Conservation (phyloP, 1,140 invertebrate genomes). For the Bicyclus anynana region DNA sequence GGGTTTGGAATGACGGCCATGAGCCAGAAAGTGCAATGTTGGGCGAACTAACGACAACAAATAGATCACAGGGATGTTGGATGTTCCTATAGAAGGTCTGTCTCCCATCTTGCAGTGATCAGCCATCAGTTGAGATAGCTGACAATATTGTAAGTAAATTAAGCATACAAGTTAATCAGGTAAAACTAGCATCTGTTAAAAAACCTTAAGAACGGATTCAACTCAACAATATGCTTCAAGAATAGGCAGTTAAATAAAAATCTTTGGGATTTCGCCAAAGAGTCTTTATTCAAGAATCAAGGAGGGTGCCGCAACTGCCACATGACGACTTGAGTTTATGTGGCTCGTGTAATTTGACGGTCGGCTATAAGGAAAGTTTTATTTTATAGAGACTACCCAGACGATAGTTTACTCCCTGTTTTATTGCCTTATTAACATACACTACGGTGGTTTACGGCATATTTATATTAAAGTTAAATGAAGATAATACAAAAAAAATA, state of each 20-base stretch:
- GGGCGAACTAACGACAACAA: too few relatives aligned
- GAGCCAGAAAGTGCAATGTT: too few relatives aligned
- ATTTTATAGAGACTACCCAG: conserved; percentile 30
- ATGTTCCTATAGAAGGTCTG: too few relatives aligned
- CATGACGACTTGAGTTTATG: conserved; percentile 36
- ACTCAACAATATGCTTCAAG: background rate
- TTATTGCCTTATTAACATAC: conserved; percentile 34
- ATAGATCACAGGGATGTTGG: too few relatives aligned
- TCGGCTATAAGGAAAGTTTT: conserved; percentile 36
- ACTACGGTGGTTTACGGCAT: conserved; percentile 7
- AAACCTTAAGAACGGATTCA: background rate
- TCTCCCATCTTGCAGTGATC: too few relatives aligned
- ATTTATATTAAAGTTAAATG: conserved; percentile 7
- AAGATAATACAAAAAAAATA: background rate
- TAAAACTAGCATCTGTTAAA: background rate
- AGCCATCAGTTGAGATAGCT: too few relatives aligned
- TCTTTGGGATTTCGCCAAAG: conserved; percentile 27
- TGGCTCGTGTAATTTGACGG: conserved; percentile 34
- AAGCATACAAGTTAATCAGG: too few relatives aligned
- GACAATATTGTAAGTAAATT: too few relatives aligned
- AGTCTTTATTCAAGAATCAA: conserved; percentile 15
- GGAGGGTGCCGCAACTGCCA: conserved; percentile 32
- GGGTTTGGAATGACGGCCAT: too few relatives aligned
- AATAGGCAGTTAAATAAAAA: conserved; percentile 5
- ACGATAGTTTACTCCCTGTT: conserved; percentile 31